phyloP scores from a whole-genome alignment of 2,113 vertebrate genomes.

The Chaetodon auriga region DNA sequence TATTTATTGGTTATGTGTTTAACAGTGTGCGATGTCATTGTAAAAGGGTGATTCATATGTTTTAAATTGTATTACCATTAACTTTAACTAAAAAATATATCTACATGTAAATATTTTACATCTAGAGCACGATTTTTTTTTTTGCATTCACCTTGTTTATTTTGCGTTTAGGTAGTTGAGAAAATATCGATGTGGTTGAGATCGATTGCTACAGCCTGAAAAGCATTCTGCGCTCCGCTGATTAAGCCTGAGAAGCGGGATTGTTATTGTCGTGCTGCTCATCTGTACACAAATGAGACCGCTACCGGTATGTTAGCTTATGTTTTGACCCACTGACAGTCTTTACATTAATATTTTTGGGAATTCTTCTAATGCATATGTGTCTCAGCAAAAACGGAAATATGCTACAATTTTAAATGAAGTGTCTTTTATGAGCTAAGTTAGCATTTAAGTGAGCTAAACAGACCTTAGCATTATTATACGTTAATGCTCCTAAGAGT shows the following conservation, averaged over 20 bases:
- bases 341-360: background rate
- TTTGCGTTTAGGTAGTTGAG: background rate
- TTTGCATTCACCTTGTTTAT: background rate
- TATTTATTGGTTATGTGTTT: background rate
- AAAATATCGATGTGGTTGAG: constrained; percentile 46
- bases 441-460: constrained; percentile 2
- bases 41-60: background rate
- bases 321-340: background rate
- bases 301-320: constrained; percentile 7
- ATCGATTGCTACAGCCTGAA: constrained; percentile 43
- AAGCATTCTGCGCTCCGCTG: constrained; percentile 44
- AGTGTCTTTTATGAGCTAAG: background rate
- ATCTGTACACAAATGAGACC: background rate
- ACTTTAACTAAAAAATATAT: background rate
- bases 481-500: background rate
- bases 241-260: constrained; percentile 67
- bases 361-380: background rate
- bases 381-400: background rate
- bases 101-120: background rate
- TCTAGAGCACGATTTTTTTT: background rate
- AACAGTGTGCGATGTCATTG: background rate
- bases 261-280: constrained; percentile 20
- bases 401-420: background rate
- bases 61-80: background rate
- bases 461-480: background rate